A percentile compares a stretch with the other conserved stretches of the same genome.
phyloP scores from a whole-genome alignment of 2,113 vertebrate species.

The Castor canadensis region DNA sequence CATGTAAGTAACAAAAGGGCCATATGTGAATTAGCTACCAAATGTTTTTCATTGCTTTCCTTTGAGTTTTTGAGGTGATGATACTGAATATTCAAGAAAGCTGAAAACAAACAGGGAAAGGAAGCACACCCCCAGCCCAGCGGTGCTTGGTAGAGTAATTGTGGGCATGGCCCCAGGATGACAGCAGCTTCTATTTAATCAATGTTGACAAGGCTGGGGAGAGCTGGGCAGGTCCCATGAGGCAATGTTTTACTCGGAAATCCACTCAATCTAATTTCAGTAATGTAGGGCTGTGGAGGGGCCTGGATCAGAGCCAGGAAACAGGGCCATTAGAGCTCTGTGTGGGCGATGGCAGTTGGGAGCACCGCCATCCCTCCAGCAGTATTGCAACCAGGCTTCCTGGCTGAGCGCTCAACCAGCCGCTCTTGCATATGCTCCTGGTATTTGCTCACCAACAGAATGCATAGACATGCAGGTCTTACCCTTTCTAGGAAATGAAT shows the following conservation, averaged over 20 bases:
- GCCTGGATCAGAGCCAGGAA: conserved; percentile 83
- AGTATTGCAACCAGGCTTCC: conserved; percentile 62
- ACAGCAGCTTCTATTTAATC: conserved; percentile 86
- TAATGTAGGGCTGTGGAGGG: conserved; percentile 85
- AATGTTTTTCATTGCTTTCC: conserved; percentile 45
- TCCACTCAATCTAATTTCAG: conserved; percentile 89
- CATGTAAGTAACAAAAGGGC: neutral
- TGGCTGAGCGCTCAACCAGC: conserved; percentile 67
- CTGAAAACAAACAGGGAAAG: conserved; percentile 78
- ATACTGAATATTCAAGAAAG: conserved; percentile 80
- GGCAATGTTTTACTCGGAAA: conserved; percentile 87
- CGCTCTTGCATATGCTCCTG: conserved; percentile 73
- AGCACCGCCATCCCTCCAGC: conserved; percentile 71
- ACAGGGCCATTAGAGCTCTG: conserved; percentile 81
- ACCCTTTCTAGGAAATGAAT: conserved; percentile 78
- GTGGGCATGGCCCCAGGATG: conserved; percentile 81
- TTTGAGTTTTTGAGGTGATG: conserved; percentile 68
- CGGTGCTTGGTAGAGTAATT: conserved; percentile 81
- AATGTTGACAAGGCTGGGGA: conserved; percentile 86
- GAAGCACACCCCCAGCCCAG: conserved; percentile 76
- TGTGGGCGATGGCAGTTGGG: conserved; percentile 81
- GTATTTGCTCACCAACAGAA: conserved; percentile 71
- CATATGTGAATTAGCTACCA: neutral
- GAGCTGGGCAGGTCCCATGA: conserved; percentile 87
- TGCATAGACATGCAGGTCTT: neutral